phyloP scores from a whole-genome alignment of 2,888 invertebrate species.

The Stomorhina lunata region DNA sequence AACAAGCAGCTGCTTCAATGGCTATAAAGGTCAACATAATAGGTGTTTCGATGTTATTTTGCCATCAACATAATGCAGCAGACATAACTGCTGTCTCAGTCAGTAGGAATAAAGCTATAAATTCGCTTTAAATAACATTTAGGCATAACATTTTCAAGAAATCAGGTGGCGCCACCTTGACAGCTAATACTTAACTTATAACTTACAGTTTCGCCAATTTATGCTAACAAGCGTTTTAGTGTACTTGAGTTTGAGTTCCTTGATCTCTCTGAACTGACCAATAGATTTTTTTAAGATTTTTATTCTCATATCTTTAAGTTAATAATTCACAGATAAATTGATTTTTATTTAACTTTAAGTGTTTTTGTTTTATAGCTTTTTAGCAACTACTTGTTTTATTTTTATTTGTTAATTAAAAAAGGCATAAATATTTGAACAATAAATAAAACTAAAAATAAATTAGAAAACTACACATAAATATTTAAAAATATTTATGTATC shows the following conservation, averaged over 20 bases:
- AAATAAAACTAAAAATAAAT: slow-evolving; percentile 31
- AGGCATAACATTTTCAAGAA: too few species aligned
- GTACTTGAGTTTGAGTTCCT: background rate
- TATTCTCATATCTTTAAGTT: slow-evolving; percentile 5
- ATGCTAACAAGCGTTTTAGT: background rate
- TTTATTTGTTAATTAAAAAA: background rate
- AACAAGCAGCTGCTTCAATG: too few species aligned
- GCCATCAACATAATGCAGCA: too few species aligned
- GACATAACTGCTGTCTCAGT: too few species aligned
- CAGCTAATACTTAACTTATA: slow-evolving; percentile 51
- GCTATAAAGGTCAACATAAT: too few species aligned
- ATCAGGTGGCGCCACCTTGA: slow-evolving; percentile 56
- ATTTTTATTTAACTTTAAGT: background rate
- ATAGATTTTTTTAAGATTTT: background rate
- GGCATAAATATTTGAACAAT: background rate
- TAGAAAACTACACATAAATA: background rate
- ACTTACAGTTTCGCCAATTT: slow-evolving; percentile 10
- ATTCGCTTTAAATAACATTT: too few species aligned
- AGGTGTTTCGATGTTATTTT: too few species aligned
- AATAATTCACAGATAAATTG: slow-evolving; percentile 32
- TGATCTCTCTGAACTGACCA: background rate
- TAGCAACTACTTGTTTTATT: background rate
- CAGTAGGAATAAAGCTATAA: too few species aligned
- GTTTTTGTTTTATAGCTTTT: slow-evolving; percentile 3
- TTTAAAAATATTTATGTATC: too few species aligned